phyloP scores from a whole-genome alignment of 2,888 invertebrate genomes.

The Empis livida region DNA sequence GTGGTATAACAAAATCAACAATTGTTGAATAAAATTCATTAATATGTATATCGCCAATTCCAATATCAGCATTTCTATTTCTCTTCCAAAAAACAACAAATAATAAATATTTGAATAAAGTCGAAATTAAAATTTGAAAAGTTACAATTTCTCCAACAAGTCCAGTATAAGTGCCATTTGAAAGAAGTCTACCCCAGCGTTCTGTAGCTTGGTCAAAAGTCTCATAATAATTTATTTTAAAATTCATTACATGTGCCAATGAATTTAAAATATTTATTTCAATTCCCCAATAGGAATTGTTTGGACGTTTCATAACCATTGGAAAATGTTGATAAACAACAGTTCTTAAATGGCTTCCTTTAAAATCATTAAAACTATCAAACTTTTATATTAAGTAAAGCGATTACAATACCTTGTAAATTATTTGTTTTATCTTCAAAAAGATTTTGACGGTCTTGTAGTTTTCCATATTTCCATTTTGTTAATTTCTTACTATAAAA shows the following conservation, averaged over 20 bases:
- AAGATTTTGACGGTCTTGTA: slow-evolving; percentile 25
- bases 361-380: slow-evolving; percentile 4
- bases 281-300: slow-evolving; percentile 20
- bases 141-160: slow-evolving; percentile 56
- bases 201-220: slow-evolving; percentile 44
- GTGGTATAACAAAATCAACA: slow-evolving; percentile 63
- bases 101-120: background rate
- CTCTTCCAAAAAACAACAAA: slow-evolving; percentile 20
- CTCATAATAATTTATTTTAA: slow-evolving; percentile 53
- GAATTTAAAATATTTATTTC: slow-evolving; percentile 38
- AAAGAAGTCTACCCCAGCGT: slow-evolving; percentile 52
- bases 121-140: background rate
- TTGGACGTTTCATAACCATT: slow-evolving; percentile 21
- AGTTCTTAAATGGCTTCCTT: slow-evolving; percentile 23
- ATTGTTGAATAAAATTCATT: slow-evolving; percentile 52
- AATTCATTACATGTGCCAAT: slow-evolving; percentile 56
- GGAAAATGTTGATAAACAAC: slow-evolving; percentile 27
- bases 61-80: slow-evolving; percentile 53
- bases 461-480: slow-evolving; percentile 51
- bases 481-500: slow-evolving; percentile 50
- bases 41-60: slow-evolving; percentile 65
- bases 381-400: background rate
- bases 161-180: slow-evolving; percentile 56
- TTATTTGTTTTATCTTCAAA: slow-evolving; percentile 31
- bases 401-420: slow-evolving; percentile 21